Base-by-base conservation (phyloP, 2,888 invertebrate genomes). In the Ectemnius continuus region DNA sequence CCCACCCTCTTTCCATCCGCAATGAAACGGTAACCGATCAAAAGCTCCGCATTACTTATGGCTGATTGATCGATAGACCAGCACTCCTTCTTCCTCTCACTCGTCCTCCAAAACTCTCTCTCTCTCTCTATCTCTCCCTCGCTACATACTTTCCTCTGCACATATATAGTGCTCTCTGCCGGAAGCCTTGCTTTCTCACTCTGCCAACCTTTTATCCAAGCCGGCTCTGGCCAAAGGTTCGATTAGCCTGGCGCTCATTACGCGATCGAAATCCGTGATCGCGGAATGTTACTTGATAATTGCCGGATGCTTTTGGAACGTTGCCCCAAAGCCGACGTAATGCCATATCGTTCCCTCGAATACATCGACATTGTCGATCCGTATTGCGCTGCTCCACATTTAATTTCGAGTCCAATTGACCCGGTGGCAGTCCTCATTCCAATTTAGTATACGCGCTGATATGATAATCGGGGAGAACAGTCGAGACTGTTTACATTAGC, bases 31-130 rank as follows among this genome's bases (percentile, higher is more conserved):
- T 79, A 75, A 80, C 83, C 85, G 83, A 79, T 83, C 83, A 82
- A 84, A 84, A 83, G 85, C 82, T 74, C 85, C 79, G 84, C 85
- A 84, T 85, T 84, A 83, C 85, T 85, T 83, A 84, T 83, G 82
- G 84, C 77, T 82, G 85, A 85, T 85, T 84, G 85, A 85, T 85
- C 85, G 85, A 85, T 84, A 85, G 83, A 81, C 61, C 57, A 57
- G 52, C 73, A 36, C 70, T 59, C 62, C 28, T 18, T 64, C 58
- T 28, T 18, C 8, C 45, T 47, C 61, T 64, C 48, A 28, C 28
- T 58, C 47, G n/a, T 16, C 47, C 8, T 60, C 16, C 36, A 23
- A 8, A 20, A 45, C 13, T 8, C 57, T n/a, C n/a, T n/a, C 61
- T 63, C 36, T 52, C 36, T 36, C 36, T 46, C 36, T 23, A 23